Evolutionary conservation across 2,888 invertebrate genomes (phyloP).

Genomic region (Scelioninae gen. 1): DNA sequence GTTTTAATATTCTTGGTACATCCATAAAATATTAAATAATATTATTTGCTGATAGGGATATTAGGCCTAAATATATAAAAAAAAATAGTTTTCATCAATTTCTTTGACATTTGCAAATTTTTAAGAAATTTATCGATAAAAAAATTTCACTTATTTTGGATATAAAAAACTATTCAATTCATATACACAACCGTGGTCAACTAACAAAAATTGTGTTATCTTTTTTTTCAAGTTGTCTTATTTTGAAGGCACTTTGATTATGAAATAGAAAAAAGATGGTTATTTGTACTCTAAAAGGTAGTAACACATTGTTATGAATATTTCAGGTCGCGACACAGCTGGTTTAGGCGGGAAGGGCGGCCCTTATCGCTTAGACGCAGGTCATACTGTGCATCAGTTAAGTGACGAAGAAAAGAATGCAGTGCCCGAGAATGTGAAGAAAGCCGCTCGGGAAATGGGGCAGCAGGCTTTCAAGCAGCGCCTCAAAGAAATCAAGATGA

Average conservation of each 20-base stretch:
- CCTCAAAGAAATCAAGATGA: slow-evolving; percentile 96
- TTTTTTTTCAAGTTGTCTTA: no score
- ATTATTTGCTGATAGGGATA: no score
- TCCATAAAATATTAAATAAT: no score
- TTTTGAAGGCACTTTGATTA: slow-evolving; percentile 12
- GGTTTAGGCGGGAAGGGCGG: slow-evolving; percentile 98
- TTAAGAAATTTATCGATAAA: no score
- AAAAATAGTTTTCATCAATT: no score
- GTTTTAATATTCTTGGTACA: no score
- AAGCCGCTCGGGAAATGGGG: slow-evolving; percentile 97
- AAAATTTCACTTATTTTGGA: no score
- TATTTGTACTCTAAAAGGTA: slow-evolving; percentile 21
- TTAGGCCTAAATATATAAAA: no score
- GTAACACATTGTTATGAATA: slow-evolving; percentile 43
- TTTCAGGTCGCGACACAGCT: slow-evolving; percentile 91
- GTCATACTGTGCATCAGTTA: slow-evolving; percentile 96
- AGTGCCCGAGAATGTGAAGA: slow-evolving; percentile 94
- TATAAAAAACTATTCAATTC: no score
- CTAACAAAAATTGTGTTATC: no score
- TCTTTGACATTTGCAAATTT: no score
- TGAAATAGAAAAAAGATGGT: slow-evolving; percentile 12
- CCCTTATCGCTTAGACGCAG: slow-evolving; percentile 96
- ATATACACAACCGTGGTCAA: no score
- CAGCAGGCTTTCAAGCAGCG: slow-evolving; percentile 94
- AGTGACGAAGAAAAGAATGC: slow-evolving; percentile 95